Evolutionary conservation across 1,140 invertebrate genomes (phyloP), one percentile per base, ranked within the genome.

Genomic region (Samia ricini): DNA sequence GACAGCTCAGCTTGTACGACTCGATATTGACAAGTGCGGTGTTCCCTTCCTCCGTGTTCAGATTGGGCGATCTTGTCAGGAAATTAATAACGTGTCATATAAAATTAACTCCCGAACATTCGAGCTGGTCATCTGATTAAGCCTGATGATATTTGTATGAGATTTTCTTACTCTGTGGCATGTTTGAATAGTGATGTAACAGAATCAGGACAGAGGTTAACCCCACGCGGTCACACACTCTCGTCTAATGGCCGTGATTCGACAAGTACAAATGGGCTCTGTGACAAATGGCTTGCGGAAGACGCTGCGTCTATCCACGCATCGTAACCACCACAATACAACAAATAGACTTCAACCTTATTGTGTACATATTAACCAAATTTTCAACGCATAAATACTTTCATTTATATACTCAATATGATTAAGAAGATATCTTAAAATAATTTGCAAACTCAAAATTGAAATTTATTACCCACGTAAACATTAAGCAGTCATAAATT

Each of bases 201-300:
- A 49, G 56, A 76, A 69, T 83, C 64, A 56, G 77, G 55, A 82
- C 80, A 67, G 49, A 68, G 72, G 65, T 68, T 75, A 76, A 81
- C 78, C 83, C 81, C 82, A 76, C 74, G 83, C 81, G 85, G 87
- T 88, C 83, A 85, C 86, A 85, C 83, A 87, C 84, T 82, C 84
- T 70, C 77, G 71, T 88, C 84, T 89, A 89, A 89, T 89, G 85
- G 84, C 80, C 77, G 87, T 87, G 87, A 89, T 88, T 89, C 87
- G 87, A 88, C 87, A 88, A 87, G 87, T 88, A 89, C 87, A 89
- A 89, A 89, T 89, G 85, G 87, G 77, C 61, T 66, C 71, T 63
- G 80, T 89, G 87, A 89, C 87, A 89, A 89, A 89, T 89, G 83
- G 84, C 76, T 70, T 79, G 74, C 73, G 77, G 83, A 80, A 81